phyloP scores from a whole-genome alignment of 2,113 vertebrate genomes.

The Mormyrus iriodes region DNA sequence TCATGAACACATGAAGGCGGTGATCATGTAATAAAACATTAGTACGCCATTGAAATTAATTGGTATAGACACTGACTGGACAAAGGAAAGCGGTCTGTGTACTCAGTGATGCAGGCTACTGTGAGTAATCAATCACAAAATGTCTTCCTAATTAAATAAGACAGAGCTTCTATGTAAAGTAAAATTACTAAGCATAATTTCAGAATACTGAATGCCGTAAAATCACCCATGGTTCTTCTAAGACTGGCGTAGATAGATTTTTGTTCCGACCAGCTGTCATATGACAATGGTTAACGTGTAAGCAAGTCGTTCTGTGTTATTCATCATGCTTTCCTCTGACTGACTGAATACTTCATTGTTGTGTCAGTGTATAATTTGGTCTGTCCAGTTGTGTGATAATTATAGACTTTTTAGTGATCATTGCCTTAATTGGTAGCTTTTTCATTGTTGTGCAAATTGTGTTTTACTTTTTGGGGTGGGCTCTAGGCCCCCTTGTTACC shows the following conservation, averaged over 20 bases:
- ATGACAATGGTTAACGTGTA: neutral
- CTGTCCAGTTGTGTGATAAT: neutral
- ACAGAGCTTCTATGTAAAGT: neutral
- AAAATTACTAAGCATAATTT: neutral
- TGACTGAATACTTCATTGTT: neutral
- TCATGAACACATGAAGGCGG: neutral
- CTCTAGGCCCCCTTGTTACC: neutral
- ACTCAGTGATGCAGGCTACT: neutral
- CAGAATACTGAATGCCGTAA: neutral
- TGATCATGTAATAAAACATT: neutral
- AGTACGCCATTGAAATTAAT: neutral
- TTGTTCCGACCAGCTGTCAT: neutral
- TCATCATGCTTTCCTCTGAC: neutral
- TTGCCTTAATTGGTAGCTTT: neutral
- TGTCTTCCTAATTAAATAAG: neutral
- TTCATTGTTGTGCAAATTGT: neutral
- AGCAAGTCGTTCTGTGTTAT: neutral
- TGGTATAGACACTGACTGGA: neutral
- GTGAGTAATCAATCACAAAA: neutral
- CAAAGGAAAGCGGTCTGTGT: neutral
- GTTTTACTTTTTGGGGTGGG: neutral
- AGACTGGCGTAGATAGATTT: neutral
- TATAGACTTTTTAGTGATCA: neutral
- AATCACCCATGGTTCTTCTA: neutral
- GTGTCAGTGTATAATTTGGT: neutral